Evolutionary conservation across 2,797 vertebrate genomes (phyloP).

Genomic region (Acropternis orthonyx): DNA sequence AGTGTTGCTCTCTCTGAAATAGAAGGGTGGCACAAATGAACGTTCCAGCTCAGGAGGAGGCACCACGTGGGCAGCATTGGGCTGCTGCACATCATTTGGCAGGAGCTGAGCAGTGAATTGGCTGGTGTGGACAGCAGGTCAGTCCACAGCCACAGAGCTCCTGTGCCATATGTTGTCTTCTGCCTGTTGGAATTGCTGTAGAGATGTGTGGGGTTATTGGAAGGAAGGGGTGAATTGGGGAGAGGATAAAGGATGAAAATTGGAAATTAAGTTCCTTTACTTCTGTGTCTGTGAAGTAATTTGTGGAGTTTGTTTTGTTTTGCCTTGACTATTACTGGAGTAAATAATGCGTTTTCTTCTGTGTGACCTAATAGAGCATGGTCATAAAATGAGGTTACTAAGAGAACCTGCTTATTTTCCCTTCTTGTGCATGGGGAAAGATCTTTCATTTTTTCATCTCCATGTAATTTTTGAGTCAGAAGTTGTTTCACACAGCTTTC

Average conservation of each 20-base stretch:
- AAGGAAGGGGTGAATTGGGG: not conserved
- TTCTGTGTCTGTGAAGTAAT: not conserved
- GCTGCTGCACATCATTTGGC: not conserved
- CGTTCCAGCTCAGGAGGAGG: not conserved
- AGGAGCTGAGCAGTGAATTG: not conserved
- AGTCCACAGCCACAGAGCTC: rapidly evolving
- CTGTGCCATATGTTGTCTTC: not conserved
- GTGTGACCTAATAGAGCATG: not conserved
- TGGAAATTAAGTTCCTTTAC: not conserved
- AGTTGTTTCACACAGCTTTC: not conserved
- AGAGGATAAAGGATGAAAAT: not conserved
- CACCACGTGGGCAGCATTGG: not conserved
- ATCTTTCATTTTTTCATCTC: not conserved
- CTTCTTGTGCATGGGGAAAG: not conserved
- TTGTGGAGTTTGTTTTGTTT: not conserved
- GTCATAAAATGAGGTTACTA: not conserved
- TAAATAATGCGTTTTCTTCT: not conserved
- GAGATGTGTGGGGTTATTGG: not conserved
- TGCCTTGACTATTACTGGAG: not conserved
- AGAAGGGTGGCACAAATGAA: not conserved
- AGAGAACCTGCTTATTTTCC: not conserved
- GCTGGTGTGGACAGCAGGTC: not conserved
- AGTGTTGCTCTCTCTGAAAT: not conserved
- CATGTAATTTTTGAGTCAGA: not conserved
- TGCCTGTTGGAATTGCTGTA: not conserved